These are phyloP conservation scores for Lycocorax pyrrhopterus DNA, from an alignment of 2,113 vertebrate genomes.

Conservation along the genomic window DNA sequence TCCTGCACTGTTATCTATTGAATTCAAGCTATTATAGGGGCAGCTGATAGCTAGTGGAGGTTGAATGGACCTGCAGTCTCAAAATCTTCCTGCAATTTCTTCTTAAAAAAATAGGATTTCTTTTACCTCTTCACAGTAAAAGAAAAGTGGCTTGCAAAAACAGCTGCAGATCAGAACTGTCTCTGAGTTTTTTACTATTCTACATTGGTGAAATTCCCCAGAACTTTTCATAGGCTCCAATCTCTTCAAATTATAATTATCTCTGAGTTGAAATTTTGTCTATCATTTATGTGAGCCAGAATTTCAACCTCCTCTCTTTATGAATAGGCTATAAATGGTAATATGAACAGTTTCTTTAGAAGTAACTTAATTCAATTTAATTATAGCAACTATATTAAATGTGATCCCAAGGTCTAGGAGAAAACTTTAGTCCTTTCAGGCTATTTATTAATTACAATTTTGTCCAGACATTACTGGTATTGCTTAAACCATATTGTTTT, in stretches of 20 bases:
- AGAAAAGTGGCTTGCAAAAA: not conserved
- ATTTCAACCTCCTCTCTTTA: not conserved
- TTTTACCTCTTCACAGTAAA: not conserved
- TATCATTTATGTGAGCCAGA: not conserved
- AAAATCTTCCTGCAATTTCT: not conserved
- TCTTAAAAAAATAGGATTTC: not conserved
- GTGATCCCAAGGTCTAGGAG: not conserved
- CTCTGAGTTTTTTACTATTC: not conserved
- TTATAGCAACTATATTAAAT: not conserved
- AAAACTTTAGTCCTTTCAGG: not conserved
- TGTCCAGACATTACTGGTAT: not conserved
- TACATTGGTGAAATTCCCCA: not conserved
- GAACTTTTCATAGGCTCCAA: not conserved
- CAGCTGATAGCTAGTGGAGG: not conserved
- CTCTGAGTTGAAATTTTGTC: not conserved
- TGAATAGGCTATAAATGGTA: not conserved
- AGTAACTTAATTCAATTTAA: not conserved
- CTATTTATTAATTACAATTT: not conserved
- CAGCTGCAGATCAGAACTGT: not conserved
- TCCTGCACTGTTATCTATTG: not conserved
- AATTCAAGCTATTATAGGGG: not conserved
- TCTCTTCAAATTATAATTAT: not conserved
- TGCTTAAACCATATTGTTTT: not conserved
- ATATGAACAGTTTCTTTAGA: not conserved
- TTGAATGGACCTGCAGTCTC: not conserved